Base-by-base conservation (phyloP, 2,797 vertebrate genomes). In the Paedocypris micromegethes region DNA sequence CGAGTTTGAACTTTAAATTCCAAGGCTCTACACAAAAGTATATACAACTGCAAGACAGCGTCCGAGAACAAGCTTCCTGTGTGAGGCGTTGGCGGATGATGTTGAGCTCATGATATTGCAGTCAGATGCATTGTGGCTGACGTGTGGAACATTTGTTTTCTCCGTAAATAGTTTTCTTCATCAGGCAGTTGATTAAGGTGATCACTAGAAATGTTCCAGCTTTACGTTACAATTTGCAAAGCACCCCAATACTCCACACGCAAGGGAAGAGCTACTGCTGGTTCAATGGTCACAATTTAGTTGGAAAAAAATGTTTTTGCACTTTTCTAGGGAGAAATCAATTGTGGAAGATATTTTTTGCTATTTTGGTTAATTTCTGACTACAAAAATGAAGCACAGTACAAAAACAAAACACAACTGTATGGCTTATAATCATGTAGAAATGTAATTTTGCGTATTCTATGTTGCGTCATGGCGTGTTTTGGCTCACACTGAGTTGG, bases 31-130 rank as follows among this genome's bases (percentile, higher is more conserved):
- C 23, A 23, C 84, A 81, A 88, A 90, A 86, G 88, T 93, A 93
- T 94, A 84, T 95, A 94, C 93, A 95, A 86, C 83, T 87, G 88
- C 86, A 93, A 84, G 90, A 94, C 92, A 93, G 84, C 75, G 80
- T 85, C 78, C 88, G 85, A 86, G 88, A 75, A 79, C 81, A 81
- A 84, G 86, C 84, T 40, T 4, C 83, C 87, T 73, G 82, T 83
- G 83, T 86, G 76, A 61, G 78, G 84, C 79, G 79, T 82, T 82
- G 81, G 84, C 79, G 83, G 86, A 86, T 86, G 77, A 86, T 88
- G 83, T 77, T 81, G 74, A 76, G 81, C 78, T 64, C 68, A 87
- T 80, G 70, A 78, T 86, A 87, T 88, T 93, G 92, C 92, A 93
- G 92, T 95, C 91, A 84, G 87, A 91, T 91, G 92, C 87, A 88